Base-by-base conservation (phyloP, 1,140 invertebrate species). In the Pollicipes pollicipes region DNA sequence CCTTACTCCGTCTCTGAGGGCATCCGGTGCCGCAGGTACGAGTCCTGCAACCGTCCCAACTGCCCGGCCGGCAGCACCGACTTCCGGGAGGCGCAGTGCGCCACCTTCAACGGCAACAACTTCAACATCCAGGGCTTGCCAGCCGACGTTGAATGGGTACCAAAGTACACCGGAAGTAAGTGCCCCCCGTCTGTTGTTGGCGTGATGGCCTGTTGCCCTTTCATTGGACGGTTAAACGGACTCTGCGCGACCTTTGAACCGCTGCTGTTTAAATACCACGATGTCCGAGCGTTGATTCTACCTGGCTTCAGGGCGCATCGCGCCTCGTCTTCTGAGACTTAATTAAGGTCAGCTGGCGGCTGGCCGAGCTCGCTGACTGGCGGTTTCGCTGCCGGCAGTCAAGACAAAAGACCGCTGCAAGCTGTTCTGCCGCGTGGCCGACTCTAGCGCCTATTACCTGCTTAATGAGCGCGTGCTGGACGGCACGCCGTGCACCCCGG, bases 401-500 rank as follows among this genome's bases (percentile, higher is more conserved):
- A 79, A 80, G 70, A 78, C 83, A 17, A 85, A 88, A 70, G 90
- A 95, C 77, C 83, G 86, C n/a, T 96, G 93, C 78, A 91, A 89
- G 76, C 80, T 97, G 21, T 94, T 87, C 77, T 96, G 93, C 77
- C 83, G 88, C 74, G 85, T 88, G 26, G 82, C 85, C 66, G 83
- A 85, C 70, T 85, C 86, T 35, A 83, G 81, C 69, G 85, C 86
- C 45, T 93, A 91, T 80, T 93, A 91, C 77, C 81, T 85, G 76
- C 79, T 96, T 30, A 82, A 83, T 71, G 86, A 90, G 32, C 90
- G 90, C 78, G 91, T 92, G 10, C 83, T 88, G 37, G 93, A 97
- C 79, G 93, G 93, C 64, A 96, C 93, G 67, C 86, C 90, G n/a
- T 97, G 94, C 78, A 86, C 86, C 4, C 85, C 86, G 27, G 88